phyloP scores from a whole-genome alignment of 2,113 vertebrate species.

The human (Homo sapiens) region DNA sequence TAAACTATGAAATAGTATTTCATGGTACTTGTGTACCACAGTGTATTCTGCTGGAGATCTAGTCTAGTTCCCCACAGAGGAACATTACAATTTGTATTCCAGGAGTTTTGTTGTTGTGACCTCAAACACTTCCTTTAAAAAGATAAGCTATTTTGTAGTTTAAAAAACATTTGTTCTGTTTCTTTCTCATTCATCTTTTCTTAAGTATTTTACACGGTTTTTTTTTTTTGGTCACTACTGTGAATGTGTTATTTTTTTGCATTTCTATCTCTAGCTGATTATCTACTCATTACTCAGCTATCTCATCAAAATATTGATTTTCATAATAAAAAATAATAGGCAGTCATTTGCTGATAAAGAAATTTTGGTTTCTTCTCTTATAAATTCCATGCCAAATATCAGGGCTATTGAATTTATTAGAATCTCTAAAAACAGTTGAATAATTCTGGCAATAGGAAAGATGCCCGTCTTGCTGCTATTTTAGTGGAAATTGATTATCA shows the following conservation, averaged over 20 bases:
- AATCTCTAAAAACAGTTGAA: not conserved
- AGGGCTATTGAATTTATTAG: not conserved
- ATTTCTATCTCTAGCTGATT: not conserved
- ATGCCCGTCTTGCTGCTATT: not conserved
- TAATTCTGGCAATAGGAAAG: not conserved
- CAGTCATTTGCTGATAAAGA: not conserved
- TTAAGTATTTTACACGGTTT: not conserved
- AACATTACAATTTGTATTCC: not conserved
- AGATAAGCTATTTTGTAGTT: not conserved
- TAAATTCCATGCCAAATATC: not conserved
- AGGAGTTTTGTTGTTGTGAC: not conserved
- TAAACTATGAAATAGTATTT: not conserved
- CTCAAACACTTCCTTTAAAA: not conserved
- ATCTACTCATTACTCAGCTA: not conserved
- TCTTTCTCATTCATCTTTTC: not conserved
- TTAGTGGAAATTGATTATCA: not conserved
- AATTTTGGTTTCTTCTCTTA: not conserved
- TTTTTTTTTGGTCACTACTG: not conserved
- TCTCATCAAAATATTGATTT: not conserved
- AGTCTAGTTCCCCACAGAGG: not conserved
- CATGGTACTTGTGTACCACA: not conserved
- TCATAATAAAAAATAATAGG: not conserved
- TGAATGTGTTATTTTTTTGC: not conserved
- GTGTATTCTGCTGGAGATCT: too few relatives aligned
- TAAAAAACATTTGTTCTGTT: not conserved